These are phyloP conservation scores for Aurelia sp. DNA, from an alignment of 30 jellyfish, hydroid and myxozoan genomes.

Conservation along the genomic window DNA sequence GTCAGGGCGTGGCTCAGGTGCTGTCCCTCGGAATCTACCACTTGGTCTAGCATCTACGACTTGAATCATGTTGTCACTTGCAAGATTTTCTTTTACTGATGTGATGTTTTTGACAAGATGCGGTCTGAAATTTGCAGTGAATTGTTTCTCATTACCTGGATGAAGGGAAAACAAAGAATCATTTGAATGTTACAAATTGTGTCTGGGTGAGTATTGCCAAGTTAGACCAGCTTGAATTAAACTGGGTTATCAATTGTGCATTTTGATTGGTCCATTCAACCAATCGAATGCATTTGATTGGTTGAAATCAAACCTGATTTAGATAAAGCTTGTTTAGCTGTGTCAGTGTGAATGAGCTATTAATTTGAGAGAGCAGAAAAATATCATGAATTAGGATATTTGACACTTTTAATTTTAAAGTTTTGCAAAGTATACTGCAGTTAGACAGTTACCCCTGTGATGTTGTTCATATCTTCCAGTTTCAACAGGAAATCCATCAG, in stretches of 20 bases:
- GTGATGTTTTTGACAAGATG: slow-evolving; percentile 71
- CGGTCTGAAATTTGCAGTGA: slow-evolving; percentile 55
- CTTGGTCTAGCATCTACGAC: slow-evolving; percentile 93
- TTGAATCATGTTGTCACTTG: slow-evolving; percentile 47
- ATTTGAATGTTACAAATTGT: not conserved
- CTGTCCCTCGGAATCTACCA: slow-evolving; percentile 69
- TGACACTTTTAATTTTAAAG: too few species aligned
- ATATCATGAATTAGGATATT: too few species aligned
- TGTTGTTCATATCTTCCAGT: slow-evolving; percentile 45
- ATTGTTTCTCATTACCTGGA: slow-evolving; percentile 40
- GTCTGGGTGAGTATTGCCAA: too few species aligned
- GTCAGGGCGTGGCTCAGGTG: slow-evolving; percentile 79
- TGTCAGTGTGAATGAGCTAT: too few species aligned
- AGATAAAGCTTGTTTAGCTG: too few species aligned
- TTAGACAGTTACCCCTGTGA: slow-evolving; percentile 16
- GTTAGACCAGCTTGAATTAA: too few species aligned
- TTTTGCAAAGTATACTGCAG: too few species aligned
- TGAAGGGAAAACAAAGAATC: not conserved
- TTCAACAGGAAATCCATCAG: slow-evolving; percentile 53
- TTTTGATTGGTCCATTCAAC: too few species aligned
- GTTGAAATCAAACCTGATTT: too few species aligned
- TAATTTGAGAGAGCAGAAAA: not conserved
- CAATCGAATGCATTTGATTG: too few species aligned
- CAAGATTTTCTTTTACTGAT: slow-evolving; percentile 45
- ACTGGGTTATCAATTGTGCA: too few species aligned